These are phyloP conservation scores for Epinephelus moara DNA, from an alignment of 2,113 vertebrate species.

Conservation along the genomic window DNA sequence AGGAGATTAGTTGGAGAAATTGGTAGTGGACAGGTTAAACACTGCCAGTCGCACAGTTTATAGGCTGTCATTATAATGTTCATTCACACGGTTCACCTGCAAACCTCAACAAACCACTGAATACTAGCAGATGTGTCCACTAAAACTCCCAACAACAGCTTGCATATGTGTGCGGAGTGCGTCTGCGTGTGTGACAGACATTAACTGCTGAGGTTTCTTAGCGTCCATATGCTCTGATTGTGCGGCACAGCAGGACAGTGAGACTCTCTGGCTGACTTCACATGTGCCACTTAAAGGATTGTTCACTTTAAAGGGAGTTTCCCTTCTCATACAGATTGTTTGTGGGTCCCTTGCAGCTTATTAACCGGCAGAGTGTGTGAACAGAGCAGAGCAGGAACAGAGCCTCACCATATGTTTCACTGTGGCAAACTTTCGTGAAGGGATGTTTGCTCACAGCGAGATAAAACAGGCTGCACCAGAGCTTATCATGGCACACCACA, in stretches of 20 bases:
- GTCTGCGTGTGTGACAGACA: slow-evolving; percentile 18
- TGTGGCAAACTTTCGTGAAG: slow-evolving; percentile 1
- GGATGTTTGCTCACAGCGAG: slow-evolving; percentile 37
- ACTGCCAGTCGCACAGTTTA: slow-evolving; percentile 23
- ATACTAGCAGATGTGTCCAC: slow-evolving; percentile 46
- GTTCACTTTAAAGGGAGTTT: slow-evolving; percentile 51
- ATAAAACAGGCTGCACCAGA: slow-evolving; percentile 27
- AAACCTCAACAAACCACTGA: slow-evolving; percentile 62
- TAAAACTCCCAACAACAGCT: slow-evolving; percentile 27
- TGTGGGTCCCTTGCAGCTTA: slow-evolving; percentile 26
- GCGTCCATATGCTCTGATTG: slow-evolving; percentile 26
- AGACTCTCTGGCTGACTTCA: background rate
- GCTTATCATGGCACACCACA: slow-evolving; percentile 4
- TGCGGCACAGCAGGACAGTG: slow-evolving; percentile 22
- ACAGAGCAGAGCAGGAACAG: slow-evolving; percentile 25
- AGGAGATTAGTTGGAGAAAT: slow-evolving; percentile 9
- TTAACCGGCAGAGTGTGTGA: slow-evolving; percentile 17
- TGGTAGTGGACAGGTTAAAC: slow-evolving; percentile 25
- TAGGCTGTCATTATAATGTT: slow-evolving; percentile 36
- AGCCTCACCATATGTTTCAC: slow-evolving; percentile 35
- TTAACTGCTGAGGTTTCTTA: slow-evolving; percentile 19
- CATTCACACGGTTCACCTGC: slow-evolving; percentile 54
- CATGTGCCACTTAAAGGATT: slow-evolving; percentile 19
- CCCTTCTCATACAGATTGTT: slow-evolving; percentile 23
- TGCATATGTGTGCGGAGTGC: background rate